Percentiles rank a stretch among this genome's conserved stretches.
phyloP scores from a whole-genome alignment of 35 echinoderm and acorn worm genomes.

The Heliocidaris erythrogramma region DNA sequence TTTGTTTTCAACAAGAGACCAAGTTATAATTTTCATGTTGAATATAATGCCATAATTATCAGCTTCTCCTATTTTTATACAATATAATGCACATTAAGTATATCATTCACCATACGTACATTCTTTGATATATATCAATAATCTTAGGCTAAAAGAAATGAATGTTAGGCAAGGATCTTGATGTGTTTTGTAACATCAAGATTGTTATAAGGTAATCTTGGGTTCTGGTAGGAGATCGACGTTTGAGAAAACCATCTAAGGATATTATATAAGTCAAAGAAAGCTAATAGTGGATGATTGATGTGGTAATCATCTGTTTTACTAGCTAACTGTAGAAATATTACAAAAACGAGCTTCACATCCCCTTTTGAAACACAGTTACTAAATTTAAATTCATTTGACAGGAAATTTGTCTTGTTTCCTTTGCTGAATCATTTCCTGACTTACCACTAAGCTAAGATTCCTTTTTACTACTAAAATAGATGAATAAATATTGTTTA shows the following conservation, averaged over 20 bases:
- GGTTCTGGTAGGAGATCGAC: not conserved
- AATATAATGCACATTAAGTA: conserved; percentile 18
- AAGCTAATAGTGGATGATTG: not conserved
- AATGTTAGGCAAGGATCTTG: not conserved
- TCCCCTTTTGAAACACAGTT: not conserved
- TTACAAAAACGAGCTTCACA: not conserved
- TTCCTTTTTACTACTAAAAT: too few species aligned
- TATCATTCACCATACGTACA: not conserved
- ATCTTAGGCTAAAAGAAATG: not conserved
- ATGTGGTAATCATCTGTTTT: not conserved
- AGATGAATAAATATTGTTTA: too few species aligned
- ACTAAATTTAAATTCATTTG: too few species aligned
- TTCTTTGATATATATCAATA: not conserved
- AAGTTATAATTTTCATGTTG: not conserved
- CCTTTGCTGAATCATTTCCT: too few species aligned
- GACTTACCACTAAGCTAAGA: too few species aligned
- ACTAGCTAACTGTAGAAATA: not conserved
- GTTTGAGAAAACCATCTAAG: not conserved
- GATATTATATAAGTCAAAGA: too few species aligned
- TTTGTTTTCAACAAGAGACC: not conserved
- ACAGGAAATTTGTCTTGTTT: too few species aligned
- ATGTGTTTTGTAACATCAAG: not conserved
- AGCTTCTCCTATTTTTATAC: not conserved
- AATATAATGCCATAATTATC: not conserved
- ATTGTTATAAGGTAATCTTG: not conserved